Percentiles rank a stretch among this genome's conserved stretches.
Evolutionary conservation across 2,797 vertebrate species (phyloP).

Genomic region (Rhynchotus rufescens): DNA sequence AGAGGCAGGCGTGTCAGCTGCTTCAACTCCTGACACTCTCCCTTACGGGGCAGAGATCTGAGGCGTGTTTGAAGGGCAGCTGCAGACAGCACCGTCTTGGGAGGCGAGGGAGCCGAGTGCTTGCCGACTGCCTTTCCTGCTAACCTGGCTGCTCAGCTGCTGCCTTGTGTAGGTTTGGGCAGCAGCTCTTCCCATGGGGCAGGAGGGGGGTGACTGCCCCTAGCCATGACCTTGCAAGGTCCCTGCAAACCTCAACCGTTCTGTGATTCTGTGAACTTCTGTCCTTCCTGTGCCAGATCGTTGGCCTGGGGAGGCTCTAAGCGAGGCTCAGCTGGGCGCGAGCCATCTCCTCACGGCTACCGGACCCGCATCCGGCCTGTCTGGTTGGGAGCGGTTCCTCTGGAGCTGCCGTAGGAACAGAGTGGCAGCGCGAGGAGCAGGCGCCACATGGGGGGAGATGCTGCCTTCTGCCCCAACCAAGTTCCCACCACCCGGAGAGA

Average conservation of each 20-base stretch:
- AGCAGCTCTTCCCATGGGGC: not conserved
- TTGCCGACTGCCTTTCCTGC: not conserved
- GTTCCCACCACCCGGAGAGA: not conserved
- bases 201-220: accelerated
- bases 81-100: accelerated
- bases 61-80: not conserved
- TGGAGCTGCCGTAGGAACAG: not conserved
- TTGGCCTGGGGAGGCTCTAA: not conserved
- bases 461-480: not conserved
- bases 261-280: not conserved
- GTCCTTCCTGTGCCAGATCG: not conserved
- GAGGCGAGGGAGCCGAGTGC: accelerated
- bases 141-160: accelerated
- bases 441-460: not conserved
- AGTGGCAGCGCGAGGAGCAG: not conserved
- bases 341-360: too few relatives aligned
- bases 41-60: not conserved
- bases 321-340: not conserved
- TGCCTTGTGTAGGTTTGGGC: accelerated
- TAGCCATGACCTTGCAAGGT: too few relatives aligned
- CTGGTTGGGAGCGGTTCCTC: not conserved
- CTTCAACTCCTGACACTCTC: not conserved
- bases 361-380: not conserved
- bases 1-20: not conserved
- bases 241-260: too few relatives aligned